Evolutionary conservation across 1,140 invertebrate species (phyloP), one percentile per base, ranked within the genome.

Genomic region (Thalassaphorura encarpata): DNA sequence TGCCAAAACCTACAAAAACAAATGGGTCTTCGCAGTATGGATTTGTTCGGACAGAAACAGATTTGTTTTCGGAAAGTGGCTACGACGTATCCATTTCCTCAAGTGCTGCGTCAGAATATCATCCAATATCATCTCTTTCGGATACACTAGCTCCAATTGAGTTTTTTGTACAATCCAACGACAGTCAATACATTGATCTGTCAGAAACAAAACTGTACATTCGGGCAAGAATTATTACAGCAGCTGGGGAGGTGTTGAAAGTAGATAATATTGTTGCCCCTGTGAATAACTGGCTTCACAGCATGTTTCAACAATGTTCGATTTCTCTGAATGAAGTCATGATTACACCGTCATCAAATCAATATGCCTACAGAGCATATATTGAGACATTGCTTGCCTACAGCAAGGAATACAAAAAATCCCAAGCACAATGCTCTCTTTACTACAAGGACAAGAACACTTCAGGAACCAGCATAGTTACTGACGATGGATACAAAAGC

Each of bases 241-340:
- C 3, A 45, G 48, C 47, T 36, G 69, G 57, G 43, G 59, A 52
- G 27, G 60, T 27, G 42, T 36, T 39, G 18, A 42, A 52, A 26
- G 48, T 19, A 3, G 21, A 29, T 6, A 26, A 39, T 15, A 36
- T 45, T 11, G 59, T 69, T 27, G 58, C 53, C 13, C 64, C 66
- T 19, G 58, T 68, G 5, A 73, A 72, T 61, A 71, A 74, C 67
- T 68, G 68, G 58, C 13, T 73, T 19, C 69, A 72, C 62, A 70
- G 67, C 21, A 54, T 75, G 21, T 73, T 74, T 57, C 68, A 57
- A 63, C 70, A 73, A 56, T 57, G 72, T 2, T 69, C 72, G 59
- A 60, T 75, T 23, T 69, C 68, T 64, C 63, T 76, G 15, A 73
- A 74, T 67, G 70, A 73, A 63, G 72, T 71, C 63, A 58, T 71